Conservation (phyloP, 2,113 vertebrate genomes). For the Rhinolophus sinicus region DNA sequence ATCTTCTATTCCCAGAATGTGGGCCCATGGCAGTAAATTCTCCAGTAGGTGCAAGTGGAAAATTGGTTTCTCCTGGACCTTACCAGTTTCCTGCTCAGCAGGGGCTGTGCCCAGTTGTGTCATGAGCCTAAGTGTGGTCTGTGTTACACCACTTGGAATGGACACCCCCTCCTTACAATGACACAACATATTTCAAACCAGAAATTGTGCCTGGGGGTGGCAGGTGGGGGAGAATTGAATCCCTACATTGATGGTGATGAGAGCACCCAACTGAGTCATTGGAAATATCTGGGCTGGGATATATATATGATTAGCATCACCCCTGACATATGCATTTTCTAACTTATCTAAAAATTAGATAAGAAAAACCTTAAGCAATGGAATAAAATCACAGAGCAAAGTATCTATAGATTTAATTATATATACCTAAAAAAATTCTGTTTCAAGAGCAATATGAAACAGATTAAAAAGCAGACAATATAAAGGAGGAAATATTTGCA, state of each 20-base stretch:
- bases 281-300: background rate
- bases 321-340: background rate
- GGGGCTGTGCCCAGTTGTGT: background rate
- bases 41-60: background rate
- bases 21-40: fast-evolving
- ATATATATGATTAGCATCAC: no score
- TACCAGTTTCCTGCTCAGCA: background rate
- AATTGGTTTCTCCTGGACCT: background rate
- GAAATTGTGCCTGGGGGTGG: background rate
- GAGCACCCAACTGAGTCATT: background rate
- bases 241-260: background rate
- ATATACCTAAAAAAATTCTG: background rate
- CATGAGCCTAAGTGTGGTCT: background rate
- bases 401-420: background rate
- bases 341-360: background rate
- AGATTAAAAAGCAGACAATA: background rate
- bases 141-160: background rate
- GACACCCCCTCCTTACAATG: background rate
- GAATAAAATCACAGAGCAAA: background rate
- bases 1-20: background rate
- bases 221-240: background rate
- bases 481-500: background rate
- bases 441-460: background rate
- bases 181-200: background rate
- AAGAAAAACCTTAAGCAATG: background rate